Conservation (phyloP, 2,113 vertebrate genomes). For the Tetrax tetrax region DNA sequence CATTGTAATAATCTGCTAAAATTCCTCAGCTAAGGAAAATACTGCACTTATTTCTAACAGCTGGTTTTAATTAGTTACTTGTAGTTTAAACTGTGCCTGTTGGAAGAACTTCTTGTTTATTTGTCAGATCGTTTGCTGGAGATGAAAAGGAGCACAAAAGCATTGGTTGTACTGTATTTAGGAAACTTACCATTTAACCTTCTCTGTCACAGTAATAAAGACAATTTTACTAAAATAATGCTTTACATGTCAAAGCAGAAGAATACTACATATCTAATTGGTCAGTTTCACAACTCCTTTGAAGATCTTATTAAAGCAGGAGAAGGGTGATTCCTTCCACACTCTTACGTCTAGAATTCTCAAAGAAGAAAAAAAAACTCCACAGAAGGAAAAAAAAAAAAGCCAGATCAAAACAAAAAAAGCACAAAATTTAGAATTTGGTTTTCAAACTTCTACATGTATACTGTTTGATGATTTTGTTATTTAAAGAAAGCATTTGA, state of each 20-base stretch:
- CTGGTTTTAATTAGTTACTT: background rate
- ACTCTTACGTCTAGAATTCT: background rate
- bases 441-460: background rate
- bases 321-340: background rate
- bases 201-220: background rate
- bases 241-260: background rate
- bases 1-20: background rate
- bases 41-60: background rate
- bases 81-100: background rate
- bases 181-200: constrained; percentile 40
- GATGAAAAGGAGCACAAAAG: background rate
- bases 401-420: background rate
- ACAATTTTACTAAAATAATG: constrained; percentile 57
- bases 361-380: background rate
- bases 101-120: background rate
- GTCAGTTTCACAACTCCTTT: background rate
- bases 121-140: background rate
- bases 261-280: constrained; percentile 27
- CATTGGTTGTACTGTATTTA: background rate
- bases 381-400: background rate
- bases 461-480: background rate
- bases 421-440: background rate
- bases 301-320: constrained; percentile 40
- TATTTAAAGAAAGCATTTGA: background rate
- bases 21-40: background rate